Evolutionary conservation across 2,797 vertebrate species (phyloP), one percentile per base, ranked within the genome.

Genomic region (Bradypus variegatus): DNA sequence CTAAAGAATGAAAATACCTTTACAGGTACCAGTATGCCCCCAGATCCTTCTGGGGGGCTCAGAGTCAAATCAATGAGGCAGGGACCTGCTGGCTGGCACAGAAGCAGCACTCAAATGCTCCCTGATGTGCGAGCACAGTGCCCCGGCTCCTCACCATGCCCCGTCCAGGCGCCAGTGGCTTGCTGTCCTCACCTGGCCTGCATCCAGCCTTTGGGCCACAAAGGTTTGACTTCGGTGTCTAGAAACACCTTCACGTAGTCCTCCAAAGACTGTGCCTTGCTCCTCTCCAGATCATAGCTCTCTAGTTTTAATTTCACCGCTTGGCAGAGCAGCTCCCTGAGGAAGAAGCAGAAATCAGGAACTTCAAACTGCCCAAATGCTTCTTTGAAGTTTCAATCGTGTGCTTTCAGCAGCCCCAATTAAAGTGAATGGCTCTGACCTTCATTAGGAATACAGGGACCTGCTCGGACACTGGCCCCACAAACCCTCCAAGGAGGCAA

Each of bases 161-260:
- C 62, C 3, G 62, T 45, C 36, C n/a, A 15, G 14, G 73, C 6
- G 10, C 21, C 48, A 33, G 58, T 72, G 67, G 16, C 53, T 81
- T 8, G 8, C 1, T 4, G 78, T 88, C 93, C 97, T 97, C 97
- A 99, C 99, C 99, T 99, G 97, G 98, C 97, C 97, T 99, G 99
- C 99, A 99, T 99, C 99, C 99, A 99, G 97, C 99, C 99, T 97
- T 99, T 99, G 91, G 99, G 99, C 99, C 99, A 99, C 85, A 99
- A 98, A 76, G 98, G 98, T 97, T 99, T 99, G 97, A 99, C 98
- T 97, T 99, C 99, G 8, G 98, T 98, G 95, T 99, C 98, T 97
- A 99, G 97, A 97, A 99, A 99, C 93, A 97, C 97, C 97, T 99
- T 99, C 97, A 99, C 98, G 96, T 98, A 99, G 97, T 99, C 99